A percentile compares a stretch with the other conserved stretches of the same genome.
Evolutionary conservation across 1,140 invertebrate genomes (phyloP).

Genomic region (Drosophila guanche): DNA sequence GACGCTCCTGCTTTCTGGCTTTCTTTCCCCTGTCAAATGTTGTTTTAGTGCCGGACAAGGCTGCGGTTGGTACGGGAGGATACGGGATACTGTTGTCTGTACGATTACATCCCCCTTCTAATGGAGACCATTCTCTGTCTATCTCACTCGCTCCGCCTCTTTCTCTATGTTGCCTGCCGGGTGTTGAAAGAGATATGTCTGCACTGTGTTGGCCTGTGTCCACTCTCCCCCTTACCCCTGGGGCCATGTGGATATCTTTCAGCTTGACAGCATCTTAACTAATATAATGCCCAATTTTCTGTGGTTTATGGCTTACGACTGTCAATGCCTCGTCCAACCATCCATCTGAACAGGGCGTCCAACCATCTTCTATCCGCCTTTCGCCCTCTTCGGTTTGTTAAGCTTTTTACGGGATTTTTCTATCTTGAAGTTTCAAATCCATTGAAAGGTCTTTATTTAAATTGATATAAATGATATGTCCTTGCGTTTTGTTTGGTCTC

Average conservation of each 20-base stretch:
- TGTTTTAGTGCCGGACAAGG: slow-evolving; percentile 55
- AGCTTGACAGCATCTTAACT: slow-evolving; percentile 82
- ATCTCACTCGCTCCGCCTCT: background rate
- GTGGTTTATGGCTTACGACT: slow-evolving; percentile 83
- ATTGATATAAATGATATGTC: slow-evolving; percentile 83
- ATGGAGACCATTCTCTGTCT: background rate
- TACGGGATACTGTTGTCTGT: slow-evolving; percentile 8
- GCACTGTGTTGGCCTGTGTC: slow-evolving; percentile 15
- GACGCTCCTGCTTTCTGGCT: slow-evolving; percentile 22
- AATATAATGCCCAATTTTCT: slow-evolving; percentile 83
- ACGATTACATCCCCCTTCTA: background rate
- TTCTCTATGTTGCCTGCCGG: background rate
- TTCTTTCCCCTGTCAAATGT: slow-evolving; percentile 68
- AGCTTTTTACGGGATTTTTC: slow-evolving; percentile 65
- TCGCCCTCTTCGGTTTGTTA: slow-evolving; percentile 8
- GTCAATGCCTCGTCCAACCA: slow-evolving; percentile 70
- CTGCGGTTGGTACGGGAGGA: background rate
- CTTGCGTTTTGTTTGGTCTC: slow-evolving; percentile 31
- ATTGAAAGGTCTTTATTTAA: slow-evolving; percentile 82
- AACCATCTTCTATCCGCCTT: background rate
- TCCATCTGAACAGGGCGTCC: slow-evolving; percentile 52
- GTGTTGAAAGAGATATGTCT: slow-evolving; percentile 61
- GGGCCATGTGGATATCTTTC: slow-evolving; percentile 61
- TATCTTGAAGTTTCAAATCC: slow-evolving; percentile 40
- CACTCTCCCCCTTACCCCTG: slow-evolving; percentile 5